Evolutionary conservation across 92 coral and sea anemone genomes (phyloP), one percentile per base, ranked within the genome.

Genomic region (Hydrozoanthus gracilis): DNA sequence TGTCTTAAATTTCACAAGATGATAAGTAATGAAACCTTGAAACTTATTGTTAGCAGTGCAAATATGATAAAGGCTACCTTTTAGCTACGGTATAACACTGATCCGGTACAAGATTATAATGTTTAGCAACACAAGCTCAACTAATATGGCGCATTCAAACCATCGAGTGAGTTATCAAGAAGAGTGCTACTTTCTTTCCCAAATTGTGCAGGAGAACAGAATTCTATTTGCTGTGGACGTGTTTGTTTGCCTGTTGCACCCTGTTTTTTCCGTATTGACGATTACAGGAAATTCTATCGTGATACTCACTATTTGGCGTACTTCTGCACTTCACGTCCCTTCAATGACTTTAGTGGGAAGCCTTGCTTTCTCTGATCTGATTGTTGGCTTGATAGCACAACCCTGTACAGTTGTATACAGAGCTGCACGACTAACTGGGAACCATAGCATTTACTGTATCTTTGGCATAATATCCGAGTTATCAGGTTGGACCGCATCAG

Each of bases 401-500:
- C 96, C 96, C 12, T 67, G 92, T 50, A 88, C 87, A 15, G 92
- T 93, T n/a, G 90, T 82, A 27, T 93, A 91, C 78, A 93, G 92
- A 77, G 82, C 89, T 67, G 92, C 94, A 10, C 90, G 87, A 48
- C 7, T 91, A 3, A 74, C 87, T 9, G 73, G 83, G 8, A 88
- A 73, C 50, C 35, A 88, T 51, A 4, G 51, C 0, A 67, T 93
- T 7, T 93, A 93, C 64, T 93, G 96, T 67, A 82, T 50, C 2
- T 88, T 93, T 11, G 64, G 96, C 51, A 88, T 87, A 49, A 80
- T 83, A 7, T 78, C 89, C 18, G 96, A 93, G 45, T 67, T 88
- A 2, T 58, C 85, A 5, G 91, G 91, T 0, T 70, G 76, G 17
- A 72, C 87, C 3, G 73, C 89, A 6, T 83, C 88, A 1, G 94